Percentiles rank a stretch among this genome's conserved stretches.
phyloP scores from a whole-genome alignment of 2,888 invertebrate genomes.

The Lingula anatina region DNA sequence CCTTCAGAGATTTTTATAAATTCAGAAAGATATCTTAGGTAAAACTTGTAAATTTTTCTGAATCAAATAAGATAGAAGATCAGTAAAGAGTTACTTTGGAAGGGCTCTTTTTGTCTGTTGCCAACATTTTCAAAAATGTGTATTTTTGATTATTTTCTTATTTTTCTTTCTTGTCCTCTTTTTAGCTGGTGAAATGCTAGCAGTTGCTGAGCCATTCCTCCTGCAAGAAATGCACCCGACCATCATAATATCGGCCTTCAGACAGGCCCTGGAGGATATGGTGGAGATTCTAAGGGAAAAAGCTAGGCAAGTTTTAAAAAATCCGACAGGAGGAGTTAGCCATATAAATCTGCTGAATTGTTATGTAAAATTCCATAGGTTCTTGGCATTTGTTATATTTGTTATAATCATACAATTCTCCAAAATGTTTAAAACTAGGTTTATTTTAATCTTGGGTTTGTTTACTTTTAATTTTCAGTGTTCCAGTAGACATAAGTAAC shows the following conservation, averaged over 20 bases:
- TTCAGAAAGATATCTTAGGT: background rate
- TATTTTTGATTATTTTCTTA: background rate
- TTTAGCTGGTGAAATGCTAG: conserved; percentile 86
- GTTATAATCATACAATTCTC: no score
- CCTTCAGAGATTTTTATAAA: no score
- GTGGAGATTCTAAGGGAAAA: conserved; percentile 74
- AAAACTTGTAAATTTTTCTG: background rate
- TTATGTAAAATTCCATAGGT: no score
- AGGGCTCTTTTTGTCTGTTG: background rate
- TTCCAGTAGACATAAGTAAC: conserved; percentile 76
- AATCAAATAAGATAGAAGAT: background rate
- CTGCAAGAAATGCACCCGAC: conserved; percentile 96
- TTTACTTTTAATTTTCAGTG: conserved; percentile 57
- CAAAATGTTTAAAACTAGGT: no score
- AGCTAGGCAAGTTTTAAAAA: conserved; percentile 37
- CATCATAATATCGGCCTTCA: conserved; percentile 88
- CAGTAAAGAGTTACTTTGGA: background rate
- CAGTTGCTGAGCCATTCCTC: conserved; percentile 84
- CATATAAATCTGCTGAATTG: no score
- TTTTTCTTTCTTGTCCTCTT: conserved; percentile 1
- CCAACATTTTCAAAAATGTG: background rate
- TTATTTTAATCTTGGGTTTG: no score
- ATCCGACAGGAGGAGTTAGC: no score
- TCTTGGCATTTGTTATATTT: no score
- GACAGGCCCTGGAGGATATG: conserved; percentile 92